phyloP scores from a whole-genome alignment of 2,888 invertebrate genomes.

The Sussaba pulchella region DNA sequence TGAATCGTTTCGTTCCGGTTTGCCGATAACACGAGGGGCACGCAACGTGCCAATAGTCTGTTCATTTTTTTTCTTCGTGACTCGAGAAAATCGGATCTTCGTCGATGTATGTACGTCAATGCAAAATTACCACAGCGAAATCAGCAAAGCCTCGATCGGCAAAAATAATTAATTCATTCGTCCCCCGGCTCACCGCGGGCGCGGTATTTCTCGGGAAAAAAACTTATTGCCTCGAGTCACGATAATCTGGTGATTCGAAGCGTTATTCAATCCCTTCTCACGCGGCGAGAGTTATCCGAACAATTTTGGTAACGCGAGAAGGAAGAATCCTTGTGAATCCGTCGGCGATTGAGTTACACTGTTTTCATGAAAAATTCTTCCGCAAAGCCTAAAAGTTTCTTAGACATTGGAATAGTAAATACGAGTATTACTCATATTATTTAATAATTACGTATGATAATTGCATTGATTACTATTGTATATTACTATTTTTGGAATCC shows the following conservation, averaged over 20 bases:
- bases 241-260: conserved; percentile 23
- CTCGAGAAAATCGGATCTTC: conserved; percentile 40
- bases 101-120: conserved; percentile 25
- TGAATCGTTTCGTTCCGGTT: conserved; percentile 77
- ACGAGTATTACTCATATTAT: background rate
- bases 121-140: background rate
- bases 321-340: conserved; percentile 45
- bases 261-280: conserved; percentile 45
- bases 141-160: conserved; percentile 6
- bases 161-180: conserved; percentile 61
- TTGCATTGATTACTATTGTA: too few species aligned
- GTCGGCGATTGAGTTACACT: conserved; percentile 3
- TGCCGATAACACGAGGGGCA: conserved; percentile 65
- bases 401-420: background rate
- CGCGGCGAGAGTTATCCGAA: conserved; percentile 16
- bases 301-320: conserved; percentile 50
- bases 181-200: background rate
- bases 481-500: too few species aligned
- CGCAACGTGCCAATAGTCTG: conserved; percentile 27
- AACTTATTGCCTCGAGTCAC: conserved; percentile 4
- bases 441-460: too few species aligned
- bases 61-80: conserved; percentile 30
- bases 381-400: conserved; percentile 49
- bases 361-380: conserved; percentile 58
- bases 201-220: conserved; percentile 6